phyloP scores from a whole-genome alignment of 2,797 vertebrate genomes.

The Brachyalestes nurse region DNA sequence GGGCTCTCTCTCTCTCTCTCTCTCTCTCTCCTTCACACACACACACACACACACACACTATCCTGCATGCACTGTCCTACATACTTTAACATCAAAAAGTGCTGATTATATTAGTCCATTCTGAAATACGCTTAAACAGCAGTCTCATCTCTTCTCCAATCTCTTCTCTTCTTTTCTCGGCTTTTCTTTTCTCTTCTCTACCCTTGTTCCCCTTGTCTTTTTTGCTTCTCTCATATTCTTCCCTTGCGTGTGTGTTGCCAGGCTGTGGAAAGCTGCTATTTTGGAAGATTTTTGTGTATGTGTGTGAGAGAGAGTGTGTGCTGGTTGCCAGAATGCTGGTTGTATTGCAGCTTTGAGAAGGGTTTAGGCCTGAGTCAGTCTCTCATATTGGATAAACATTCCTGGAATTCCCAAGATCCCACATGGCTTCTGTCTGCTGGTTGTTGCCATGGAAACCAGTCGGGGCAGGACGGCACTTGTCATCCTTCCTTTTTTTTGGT shows the following conservation, averaged over 20 bases:
- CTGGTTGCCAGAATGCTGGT: constrained; percentile 20
- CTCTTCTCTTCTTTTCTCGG: neutral
- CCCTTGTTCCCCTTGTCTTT: neutral
- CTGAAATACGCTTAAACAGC: constrained; percentile 39
- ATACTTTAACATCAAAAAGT: constrained; percentile 26
- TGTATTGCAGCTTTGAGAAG: constrained; percentile 33
- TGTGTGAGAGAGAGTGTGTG: constrained; percentile 40
- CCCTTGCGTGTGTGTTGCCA: constrained; percentile 24
- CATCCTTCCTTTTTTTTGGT: constrained; percentile 17
- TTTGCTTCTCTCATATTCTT: neutral
- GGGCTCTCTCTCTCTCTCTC: constrained; percentile 1
- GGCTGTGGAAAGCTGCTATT: constrained; percentile 44
- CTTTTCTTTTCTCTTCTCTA: neutral
- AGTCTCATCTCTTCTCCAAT: neutral
- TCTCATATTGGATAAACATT: constrained; percentile 39
- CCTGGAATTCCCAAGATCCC: constrained; percentile 46
- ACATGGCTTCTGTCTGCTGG: constrained; percentile 43
- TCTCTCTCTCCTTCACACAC: neutral
- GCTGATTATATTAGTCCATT: constrained; percentile 31
- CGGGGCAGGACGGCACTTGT: constrained; percentile 5
- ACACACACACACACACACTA: constrained; percentile 35
- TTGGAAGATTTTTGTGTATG: constrained; percentile 31
- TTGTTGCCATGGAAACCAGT: constrained; percentile 12
- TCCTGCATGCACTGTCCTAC: constrained; percentile 20
- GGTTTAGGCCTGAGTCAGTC: constrained; percentile 32